phyloP scores from a whole-genome alignment of 2,888 invertebrate species.

The Himalopsyche anomala region DNA sequence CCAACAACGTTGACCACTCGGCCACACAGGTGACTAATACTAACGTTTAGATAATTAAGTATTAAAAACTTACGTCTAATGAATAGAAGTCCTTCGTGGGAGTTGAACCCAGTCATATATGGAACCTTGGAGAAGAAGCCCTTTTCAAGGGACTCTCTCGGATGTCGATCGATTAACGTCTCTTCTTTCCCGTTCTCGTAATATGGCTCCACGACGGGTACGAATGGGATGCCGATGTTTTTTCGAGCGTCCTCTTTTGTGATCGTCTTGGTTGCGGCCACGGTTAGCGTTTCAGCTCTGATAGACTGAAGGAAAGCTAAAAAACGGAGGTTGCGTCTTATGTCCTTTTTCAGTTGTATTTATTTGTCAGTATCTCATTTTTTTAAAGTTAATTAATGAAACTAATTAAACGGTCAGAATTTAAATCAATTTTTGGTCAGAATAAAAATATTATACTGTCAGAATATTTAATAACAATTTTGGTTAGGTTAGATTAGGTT shows the following conservation, averaged over 20 bases:
- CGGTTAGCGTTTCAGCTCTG: conserved; percentile 78
- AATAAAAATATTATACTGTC: no score
- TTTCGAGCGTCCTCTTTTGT: conserved; percentile 76
- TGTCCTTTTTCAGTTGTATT: no score
- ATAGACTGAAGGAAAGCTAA: conserved; percentile 77
- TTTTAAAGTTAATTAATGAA: no score
- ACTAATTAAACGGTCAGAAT: no score
- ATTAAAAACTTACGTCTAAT: conserved; percentile 74
- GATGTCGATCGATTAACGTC: conserved; percentile 77
- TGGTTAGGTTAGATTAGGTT: no score
- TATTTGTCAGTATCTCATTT: no score
- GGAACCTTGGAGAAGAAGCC: conserved; percentile 77
- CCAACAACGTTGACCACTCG: no score
- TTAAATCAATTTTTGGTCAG: no score
- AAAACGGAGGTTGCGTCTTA: neutral
- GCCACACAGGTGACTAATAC: no score
- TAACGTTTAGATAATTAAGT: no score
- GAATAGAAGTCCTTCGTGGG: conserved; percentile 81
- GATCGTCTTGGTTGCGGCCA: conserved; percentile 77
- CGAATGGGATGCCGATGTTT: conserved; percentile 79
- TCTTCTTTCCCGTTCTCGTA: conserved; percentile 68
- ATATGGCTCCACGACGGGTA: conserved; percentile 76
- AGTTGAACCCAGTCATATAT: conserved; percentile 80
- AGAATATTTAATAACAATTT: no score
- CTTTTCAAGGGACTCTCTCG: conserved; percentile 72